Conservation (phyloP, 2,113 vertebrate species). For the Seriola dumerili region DNA sequence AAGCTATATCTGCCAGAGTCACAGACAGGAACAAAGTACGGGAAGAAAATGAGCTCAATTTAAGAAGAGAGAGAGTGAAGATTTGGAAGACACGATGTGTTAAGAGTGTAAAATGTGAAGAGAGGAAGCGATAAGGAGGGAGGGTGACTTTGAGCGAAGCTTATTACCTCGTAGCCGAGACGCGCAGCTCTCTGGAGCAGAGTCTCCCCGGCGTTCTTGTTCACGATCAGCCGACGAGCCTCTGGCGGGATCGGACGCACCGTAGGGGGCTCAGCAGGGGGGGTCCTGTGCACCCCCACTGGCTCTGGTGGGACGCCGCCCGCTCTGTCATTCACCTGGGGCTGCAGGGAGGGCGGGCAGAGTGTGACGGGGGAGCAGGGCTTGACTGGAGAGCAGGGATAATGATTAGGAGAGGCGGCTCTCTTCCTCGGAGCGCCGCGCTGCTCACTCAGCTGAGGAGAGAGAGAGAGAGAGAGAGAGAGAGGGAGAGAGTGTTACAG, state of each 20-base stretch:
- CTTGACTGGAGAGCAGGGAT: conserved; percentile 81
- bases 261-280: conserved; percentile 67
- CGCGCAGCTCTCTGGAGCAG: conserved; percentile 95
- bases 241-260: conserved; percentile 95
- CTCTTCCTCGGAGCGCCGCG: conserved; percentile 72
- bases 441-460: conserved; percentile 80
- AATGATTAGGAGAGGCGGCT: conserved; percentile 79
- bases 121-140: conserved; percentile 24
- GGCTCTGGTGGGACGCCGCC: conserved; percentile 58
- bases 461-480: conserved; percentile 67
- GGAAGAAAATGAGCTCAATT: conserved; percentile 73
- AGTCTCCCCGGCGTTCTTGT: conserved; percentile 98
- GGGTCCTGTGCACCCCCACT: conserved; percentile 55
- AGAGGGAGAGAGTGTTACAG: conserved; percentile 70
- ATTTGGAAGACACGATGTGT: conserved; percentile 50
- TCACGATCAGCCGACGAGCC: conserved; percentile 95
- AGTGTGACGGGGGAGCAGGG: conserved; percentile 79
- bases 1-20: conserved; percentile 55
- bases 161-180: conserved; percentile 93
- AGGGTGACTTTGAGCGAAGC: conserved; percentile 9
- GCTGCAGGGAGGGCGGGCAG: conserved; percentile 80
- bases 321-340: conserved; percentile 77
- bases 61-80: conserved; percentile 47
- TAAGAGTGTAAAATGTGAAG: conserved; percentile 43
- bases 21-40: conserved; percentile 63